phyloP scores from a whole-genome alignment of 2,113 vertebrate species.

The Labeo catla region DNA sequence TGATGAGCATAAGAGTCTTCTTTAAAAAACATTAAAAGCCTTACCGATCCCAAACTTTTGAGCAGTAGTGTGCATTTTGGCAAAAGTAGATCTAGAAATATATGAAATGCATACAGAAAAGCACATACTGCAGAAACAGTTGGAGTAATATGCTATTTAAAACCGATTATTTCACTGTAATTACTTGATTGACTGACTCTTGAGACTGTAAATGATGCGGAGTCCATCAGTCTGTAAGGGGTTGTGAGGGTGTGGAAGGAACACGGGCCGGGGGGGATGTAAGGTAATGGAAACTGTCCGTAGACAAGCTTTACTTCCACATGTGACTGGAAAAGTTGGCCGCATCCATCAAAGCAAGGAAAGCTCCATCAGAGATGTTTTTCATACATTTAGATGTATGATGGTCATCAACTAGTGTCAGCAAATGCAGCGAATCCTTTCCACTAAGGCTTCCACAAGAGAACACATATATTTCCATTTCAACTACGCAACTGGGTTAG shows the following conservation, averaged over 20 bases:
- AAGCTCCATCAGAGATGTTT: conserved; percentile 1
- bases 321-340: neutral
- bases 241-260: conserved; percentile 42
- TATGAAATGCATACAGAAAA: too few relatives aligned
- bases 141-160: neutral
- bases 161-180: neutral
- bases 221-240: conserved; percentile 35
- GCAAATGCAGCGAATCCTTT: neutral
- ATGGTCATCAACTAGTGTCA: neutral
- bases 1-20: too few relatives aligned
- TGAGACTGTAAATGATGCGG: neutral
- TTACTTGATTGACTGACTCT: conserved; percentile 35
- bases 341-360: neutral
- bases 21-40: too few relatives aligned
- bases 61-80: too few relatives aligned
- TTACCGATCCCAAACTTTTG: too few relatives aligned
- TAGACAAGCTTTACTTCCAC: neutral
- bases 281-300: neutral
- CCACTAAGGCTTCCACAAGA: neutral
- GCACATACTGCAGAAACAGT: neutral
- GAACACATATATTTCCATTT: neutral
- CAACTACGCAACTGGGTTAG: neutral
- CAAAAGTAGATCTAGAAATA: too few relatives aligned
- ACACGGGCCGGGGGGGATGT: conserved; percentile 10
- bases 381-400: neutral